Conservation (phyloP, 1,140 invertebrate genomes). For the Sitobion miscanthi region DNA sequence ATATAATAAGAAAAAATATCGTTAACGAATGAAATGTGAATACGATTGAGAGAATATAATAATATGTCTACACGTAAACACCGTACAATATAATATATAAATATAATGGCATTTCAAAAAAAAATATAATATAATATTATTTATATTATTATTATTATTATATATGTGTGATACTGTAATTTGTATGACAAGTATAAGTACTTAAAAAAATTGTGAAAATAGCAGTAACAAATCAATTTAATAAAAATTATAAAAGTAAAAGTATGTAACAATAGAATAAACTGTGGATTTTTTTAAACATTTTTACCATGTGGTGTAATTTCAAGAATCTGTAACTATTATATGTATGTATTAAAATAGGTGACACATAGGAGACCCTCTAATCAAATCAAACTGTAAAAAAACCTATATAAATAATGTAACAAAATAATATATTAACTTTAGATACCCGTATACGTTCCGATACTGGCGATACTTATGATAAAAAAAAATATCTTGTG, state of each 20-base stretch:
- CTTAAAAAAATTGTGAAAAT: conserved; percentile 39
- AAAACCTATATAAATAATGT: not conserved
- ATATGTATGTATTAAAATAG: not conserved
- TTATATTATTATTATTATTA: not conserved
- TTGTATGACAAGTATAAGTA: not conserved
- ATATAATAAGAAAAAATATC: conserved; percentile 35
- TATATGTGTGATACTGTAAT: conserved; percentile 8
- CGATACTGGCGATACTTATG: not conserved
- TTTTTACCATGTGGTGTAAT: not conserved
- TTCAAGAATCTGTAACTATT: not conserved
- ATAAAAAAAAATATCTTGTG: too few species aligned
- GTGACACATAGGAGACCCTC: not conserved
- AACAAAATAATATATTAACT: not conserved
- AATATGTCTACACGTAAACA: conserved; percentile 7
- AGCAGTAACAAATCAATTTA: conserved; percentile 13
- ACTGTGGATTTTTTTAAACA: not conserved
- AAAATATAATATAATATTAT: not conserved
- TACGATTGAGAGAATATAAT: conserved; percentile 22
- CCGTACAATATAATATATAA: conserved; percentile 31
- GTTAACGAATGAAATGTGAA: conserved; percentile 31
- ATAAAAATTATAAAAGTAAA: conserved; percentile 41
- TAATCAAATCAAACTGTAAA: not conserved
- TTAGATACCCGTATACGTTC: too few species aligned
- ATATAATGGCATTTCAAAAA: not conserved
- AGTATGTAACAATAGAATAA: not conserved